Conservation (phyloP, 2,888 invertebrate genomes). For the Empis stercorea region DNA sequence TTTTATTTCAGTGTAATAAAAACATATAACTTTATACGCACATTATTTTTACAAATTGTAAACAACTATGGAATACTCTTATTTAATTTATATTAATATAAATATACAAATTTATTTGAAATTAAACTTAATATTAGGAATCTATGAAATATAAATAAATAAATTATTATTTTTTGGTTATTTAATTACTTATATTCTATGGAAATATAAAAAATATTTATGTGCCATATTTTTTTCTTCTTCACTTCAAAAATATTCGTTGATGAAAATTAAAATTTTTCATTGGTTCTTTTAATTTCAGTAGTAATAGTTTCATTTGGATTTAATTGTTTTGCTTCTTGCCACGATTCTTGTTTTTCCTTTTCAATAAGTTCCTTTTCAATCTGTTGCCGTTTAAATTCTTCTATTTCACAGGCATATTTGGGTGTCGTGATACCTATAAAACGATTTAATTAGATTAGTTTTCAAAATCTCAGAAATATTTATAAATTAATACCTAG, state of each 20-base stretch:
- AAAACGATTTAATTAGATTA: background rate
- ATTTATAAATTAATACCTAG: constrained; percentile 24
- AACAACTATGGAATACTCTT: too few relatives aligned
- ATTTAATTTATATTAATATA: too few relatives aligned
- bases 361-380: constrained; percentile 7
- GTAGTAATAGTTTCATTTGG: constrained; percentile 4
- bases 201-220: too few relatives aligned
- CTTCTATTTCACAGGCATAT: constrained; percentile 15
- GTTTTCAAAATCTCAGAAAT: background rate
- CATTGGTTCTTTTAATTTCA: constrained; percentile 2
- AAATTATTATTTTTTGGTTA: too few relatives aligned
- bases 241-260: background rate
- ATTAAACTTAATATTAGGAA: too few relatives aligned
- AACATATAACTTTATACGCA: too few relatives aligned
- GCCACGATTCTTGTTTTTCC: constrained; percentile 9
- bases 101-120: too few relatives aligned
- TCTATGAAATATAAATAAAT: too few relatives aligned
- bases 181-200: too few relatives aligned
- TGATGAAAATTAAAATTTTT: background rate
- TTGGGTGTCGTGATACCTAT: constrained; percentile 15
- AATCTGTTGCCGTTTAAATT: constrained; percentile 10
- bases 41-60: too few relatives aligned
- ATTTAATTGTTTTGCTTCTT: constrained; percentile 7
- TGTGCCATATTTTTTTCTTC: too few relatives aligned
- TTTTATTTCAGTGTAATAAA: too few relatives aligned